Evolutionary conservation across 2,113 vertebrate species (phyloP), one percentile per base, ranked within the genome.

Genomic region (Paradoxurus hermaphroditus): DNA sequence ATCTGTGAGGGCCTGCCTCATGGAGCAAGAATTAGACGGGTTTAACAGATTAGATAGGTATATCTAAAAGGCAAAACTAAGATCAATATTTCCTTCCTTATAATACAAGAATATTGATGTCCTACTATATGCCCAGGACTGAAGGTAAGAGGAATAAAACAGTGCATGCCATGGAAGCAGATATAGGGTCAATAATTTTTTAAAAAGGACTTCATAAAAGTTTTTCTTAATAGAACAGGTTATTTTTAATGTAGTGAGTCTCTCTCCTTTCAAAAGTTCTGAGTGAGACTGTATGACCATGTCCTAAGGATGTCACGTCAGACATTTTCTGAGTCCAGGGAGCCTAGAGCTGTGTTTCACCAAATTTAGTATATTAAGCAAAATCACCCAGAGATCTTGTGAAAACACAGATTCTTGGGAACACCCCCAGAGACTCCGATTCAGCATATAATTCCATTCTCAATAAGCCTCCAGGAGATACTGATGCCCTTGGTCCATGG

Each of bases 301-400:
- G 21, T 87, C 25, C 23, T 11, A 63, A 88, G 53, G 46, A 91
- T 65, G 8, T 1, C 81, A 16, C 49, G 65, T 44, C 21, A 70
- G 39, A 51, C 84, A 59, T 90, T 96, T 96, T 96, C 79, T 92
- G 49, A 92, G 70, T 51, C 59, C 8, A 51, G n/a, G 25, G 21
- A 72, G 41, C 44, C 75, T 77, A 73, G 25, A 72, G 14, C 12
- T 27, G 46, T 51, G 46, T 34, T 79, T 93, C 29, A 79, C 23
- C 78, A 95, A 65, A 8, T 41, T 67, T 68, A 51, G 3, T 29
- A 31, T 49, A 31, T 49, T 70, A 10, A 86, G 34, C 23, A 83
- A n/a, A 92, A 83, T 85, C 65, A 91, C 10, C 15, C 51, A 73
- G 27, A 83, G 39, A 34, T 14, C 67, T 87, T 56, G 5, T 93